Percentiles rank a stretch among this genome's conserved stretches.
phyloP scores from a whole-genome alignment of 2,888 invertebrate genomes.

The Ganaspis brasiliensis region DNA sequence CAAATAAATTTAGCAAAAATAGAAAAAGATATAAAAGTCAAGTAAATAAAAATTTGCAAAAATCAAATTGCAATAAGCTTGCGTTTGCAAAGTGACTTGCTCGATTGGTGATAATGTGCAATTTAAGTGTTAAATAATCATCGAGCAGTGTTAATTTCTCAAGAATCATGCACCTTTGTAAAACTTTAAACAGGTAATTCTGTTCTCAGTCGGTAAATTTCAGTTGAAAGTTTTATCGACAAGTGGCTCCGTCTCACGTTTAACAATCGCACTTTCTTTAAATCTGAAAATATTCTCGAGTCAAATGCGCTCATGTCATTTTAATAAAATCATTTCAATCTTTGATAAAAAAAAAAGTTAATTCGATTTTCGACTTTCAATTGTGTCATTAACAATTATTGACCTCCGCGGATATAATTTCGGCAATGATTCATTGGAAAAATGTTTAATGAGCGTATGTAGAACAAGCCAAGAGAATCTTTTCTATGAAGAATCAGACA shows the following conservation, averaged over 20 bases:
- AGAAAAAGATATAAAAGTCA: no score
- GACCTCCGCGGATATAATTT: constrained; percentile 17
- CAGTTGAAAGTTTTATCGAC: neutral
- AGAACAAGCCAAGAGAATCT: constrained; percentile 28
- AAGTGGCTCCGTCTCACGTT: constrained; percentile 28
- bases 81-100: neutral
- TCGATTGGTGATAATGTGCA: neutral
- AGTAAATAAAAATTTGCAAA: no score
- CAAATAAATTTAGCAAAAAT: no score
- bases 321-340: neutral
- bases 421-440: constrained; percentile 14
- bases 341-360: neutral
- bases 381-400: neutral
- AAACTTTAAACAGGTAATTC: neutral
- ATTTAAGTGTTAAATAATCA: neutral
- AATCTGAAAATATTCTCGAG: neutral
- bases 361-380: neutral
- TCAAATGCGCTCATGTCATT: neutral
- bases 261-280: neutral
- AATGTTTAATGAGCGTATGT: neutral
- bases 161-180: neutral
- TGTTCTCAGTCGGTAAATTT: neutral
- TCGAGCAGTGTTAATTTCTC: neutral
- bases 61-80: neutral
- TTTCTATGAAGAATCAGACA: constrained; percentile 16